Percentiles rank a stretch among this genome's conserved stretches.
These are phyloP conservation scores for Hirtodrosophila histrioides DNA, from an alignment of 2,888 invertebrate species.

Conservation along the genomic window DNA sequence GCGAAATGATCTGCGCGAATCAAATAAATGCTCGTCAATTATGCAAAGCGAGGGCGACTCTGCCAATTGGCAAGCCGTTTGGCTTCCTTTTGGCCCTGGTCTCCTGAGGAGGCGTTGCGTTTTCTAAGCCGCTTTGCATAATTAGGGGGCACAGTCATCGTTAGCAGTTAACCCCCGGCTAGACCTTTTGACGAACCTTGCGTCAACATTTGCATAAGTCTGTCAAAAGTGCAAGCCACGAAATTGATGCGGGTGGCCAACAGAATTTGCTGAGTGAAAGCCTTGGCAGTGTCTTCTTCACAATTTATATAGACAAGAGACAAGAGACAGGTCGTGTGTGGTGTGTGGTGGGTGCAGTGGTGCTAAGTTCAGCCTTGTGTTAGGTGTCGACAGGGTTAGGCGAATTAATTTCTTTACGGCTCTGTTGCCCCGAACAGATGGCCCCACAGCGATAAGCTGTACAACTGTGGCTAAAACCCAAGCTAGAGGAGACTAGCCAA, in stretches of 20 bases:
- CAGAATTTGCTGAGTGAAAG: constrained; percentile 53
- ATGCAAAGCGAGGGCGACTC: constrained; percentile 42
- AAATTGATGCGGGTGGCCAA: constrained; percentile 58
- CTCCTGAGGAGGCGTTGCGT: constrained; percentile 23
- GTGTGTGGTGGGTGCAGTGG: constrained; percentile 12
- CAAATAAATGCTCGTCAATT: constrained; percentile 42
- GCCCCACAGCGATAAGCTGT: constrained; percentile 59
- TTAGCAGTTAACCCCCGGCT: constrained; percentile 32
- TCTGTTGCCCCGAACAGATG: constrained; percentile 63
- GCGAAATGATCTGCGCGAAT: constrained; percentile 26
- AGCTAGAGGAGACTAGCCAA: constrained; percentile 19
- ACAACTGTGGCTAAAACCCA: constrained; percentile 33
- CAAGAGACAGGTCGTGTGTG: constrained; percentile 8
- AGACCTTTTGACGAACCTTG: constrained; percentile 57
- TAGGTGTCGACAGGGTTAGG: constrained; percentile 79
- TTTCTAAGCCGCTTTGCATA: constrained; percentile 71
- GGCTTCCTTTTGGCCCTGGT: constrained; percentile 53
- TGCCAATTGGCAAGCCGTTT: constrained; percentile 31
- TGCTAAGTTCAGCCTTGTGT: constrained; percentile 55
- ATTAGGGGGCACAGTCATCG: constrained; percentile 48
- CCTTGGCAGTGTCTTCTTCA: constrained; percentile 58
- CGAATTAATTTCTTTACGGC: constrained; percentile 78
- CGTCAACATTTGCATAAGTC: constrained; percentile 61
- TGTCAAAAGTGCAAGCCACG: constrained; percentile 64
- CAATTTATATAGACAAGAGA: constrained; percentile 7